Evolutionary conservation across 2,888 invertebrate genomes (phyloP).

Genomic region (Papilio demoleus): DNA sequence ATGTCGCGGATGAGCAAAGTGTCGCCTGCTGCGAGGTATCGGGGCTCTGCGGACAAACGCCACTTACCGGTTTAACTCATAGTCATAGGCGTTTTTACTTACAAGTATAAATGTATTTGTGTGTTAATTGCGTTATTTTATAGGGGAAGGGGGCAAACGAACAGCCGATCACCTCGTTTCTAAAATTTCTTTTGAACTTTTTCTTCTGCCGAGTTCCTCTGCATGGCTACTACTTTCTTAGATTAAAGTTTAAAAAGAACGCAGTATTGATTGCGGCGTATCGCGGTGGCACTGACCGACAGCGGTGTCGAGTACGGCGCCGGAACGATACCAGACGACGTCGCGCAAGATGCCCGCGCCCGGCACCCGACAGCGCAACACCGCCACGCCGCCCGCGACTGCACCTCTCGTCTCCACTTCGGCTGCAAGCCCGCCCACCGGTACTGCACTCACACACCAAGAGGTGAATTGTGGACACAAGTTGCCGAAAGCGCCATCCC

Average conservation of each 20-base stretch:
- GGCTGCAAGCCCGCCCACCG: slow-evolving; percentile 60
- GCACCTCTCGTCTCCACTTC: slow-evolving; percentile 50
- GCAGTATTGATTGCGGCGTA: background rate
- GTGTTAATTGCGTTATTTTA: too few relatives aligned
- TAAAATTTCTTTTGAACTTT: too few relatives aligned
- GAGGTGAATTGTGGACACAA: background rate
- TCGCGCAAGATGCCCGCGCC: slow-evolving; percentile 44
- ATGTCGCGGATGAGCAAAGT: slow-evolving; percentile 65
- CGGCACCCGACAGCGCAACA: slow-evolving; percentile 55
- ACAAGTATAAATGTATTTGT: too few relatives aligned
- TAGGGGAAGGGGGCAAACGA: too few relatives aligned
- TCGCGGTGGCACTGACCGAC: slow-evolving; percentile 67
- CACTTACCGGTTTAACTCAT: background rate
- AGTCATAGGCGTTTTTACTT: too few relatives aligned
- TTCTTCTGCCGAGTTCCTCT: too few relatives aligned
- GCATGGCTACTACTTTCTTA: background rate
- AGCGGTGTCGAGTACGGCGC: slow-evolving; percentile 57
- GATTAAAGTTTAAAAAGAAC: background rate
- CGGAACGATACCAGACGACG: slow-evolving; percentile 64
- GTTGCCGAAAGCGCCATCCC: background rate
- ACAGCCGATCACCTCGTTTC: too few relatives aligned
- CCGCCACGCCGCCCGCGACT: slow-evolving; percentile 63
- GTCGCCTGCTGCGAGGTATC: slow-evolving; percentile 62
- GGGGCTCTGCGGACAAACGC: slow-evolving; percentile 55
- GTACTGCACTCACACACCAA: slow-evolving; percentile 49